Percentiles rank a stretch among this genome's conserved stretches.
These are phyloP conservation scores for Drosophila bocki DNA, from an alignment of 1,140 invertebrate genomes.

Conservation along the genomic window DNA sequence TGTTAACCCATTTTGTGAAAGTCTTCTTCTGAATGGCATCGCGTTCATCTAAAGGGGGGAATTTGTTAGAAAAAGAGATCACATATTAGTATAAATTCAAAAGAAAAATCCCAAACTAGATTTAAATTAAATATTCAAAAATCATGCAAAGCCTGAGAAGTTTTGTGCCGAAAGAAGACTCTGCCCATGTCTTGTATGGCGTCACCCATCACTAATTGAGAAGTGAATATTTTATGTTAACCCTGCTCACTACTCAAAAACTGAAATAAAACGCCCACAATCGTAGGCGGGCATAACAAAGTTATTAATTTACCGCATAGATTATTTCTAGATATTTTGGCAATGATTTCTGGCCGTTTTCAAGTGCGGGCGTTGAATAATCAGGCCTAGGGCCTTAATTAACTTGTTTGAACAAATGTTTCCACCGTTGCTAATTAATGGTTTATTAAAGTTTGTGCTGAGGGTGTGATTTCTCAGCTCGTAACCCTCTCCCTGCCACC, in stretches of 20 bases:
- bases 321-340: slow-evolving; percentile 8
- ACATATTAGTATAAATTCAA: slow-evolving; percentile 22
- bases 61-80: slow-evolving; percentile 64
- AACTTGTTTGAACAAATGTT: slow-evolving; percentile 59
- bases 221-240: slow-evolving; percentile 55
- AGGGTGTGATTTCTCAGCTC: slow-evolving; percentile 5
- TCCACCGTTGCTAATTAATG: slow-evolving; percentile 28
- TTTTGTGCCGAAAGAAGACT: slow-evolving; percentile 37
- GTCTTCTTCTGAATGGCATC: slow-evolving; percentile 99
- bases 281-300: slow-evolving; percentile 10
- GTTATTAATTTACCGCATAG: slow-evolving; percentile 21
- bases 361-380: slow-evolving; percentile 60
- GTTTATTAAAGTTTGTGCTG: slow-evolving; percentile 11
- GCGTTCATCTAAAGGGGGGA: slow-evolving; percentile 94
- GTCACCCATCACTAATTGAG: slow-evolving; percentile 26
- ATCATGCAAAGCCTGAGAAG: slow-evolving; percentile 52
- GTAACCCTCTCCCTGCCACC: background rate
- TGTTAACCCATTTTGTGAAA: slow-evolving; percentile 99
- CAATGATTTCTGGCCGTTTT: background rate
- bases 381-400: slow-evolving; percentile 61
- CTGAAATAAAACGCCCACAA: slow-evolving; percentile 43
- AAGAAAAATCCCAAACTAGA: background rate
- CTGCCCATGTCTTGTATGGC: background rate
- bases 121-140: slow-evolving; percentile 25
- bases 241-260: slow-evolving; percentile 3